Evolutionary conservation across 2,797 vertebrate genomes (phyloP).

Genomic region (Cryptoprocta ferox): DNA sequence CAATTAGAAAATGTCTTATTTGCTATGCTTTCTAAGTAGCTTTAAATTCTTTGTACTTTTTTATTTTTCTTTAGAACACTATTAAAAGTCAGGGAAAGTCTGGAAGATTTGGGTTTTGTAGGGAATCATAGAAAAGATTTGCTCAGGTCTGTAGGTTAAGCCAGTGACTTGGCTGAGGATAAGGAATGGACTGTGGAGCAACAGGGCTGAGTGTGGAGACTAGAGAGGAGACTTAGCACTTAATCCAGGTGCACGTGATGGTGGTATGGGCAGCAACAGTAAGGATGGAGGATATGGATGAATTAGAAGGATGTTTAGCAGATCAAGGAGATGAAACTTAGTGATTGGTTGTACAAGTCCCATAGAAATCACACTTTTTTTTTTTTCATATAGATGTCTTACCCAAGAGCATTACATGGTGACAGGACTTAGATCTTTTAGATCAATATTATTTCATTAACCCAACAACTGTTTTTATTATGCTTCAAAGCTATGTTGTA

Average conservation of each 20-base stretch:
- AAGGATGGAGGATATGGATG: neutral
- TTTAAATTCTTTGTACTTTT: constrained; percentile 24
- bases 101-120: neutral
- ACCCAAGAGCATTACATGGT: neutral
- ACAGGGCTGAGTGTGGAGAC: neutral
- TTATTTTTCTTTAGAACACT: neutral
- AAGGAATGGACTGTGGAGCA: neutral
- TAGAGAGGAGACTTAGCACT: neutral
- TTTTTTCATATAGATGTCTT: neutral
- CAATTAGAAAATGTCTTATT: neutral
- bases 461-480: constrained; percentile 5
- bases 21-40: neutral
- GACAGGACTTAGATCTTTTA: neutral
- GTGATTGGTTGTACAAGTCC: neutral
- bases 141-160: neutral
- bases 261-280: neutral
- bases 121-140: neutral
- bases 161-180: neutral
- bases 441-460: constrained; percentile 32
- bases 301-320: neutral
- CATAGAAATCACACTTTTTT: neutral
- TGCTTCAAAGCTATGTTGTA: neutral
- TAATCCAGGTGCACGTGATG: neutral
- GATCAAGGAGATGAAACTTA: neutral
- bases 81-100: neutral